Base-by-base conservation (phyloP, 2,113 vertebrate species). In the Leucosticte australis region DNA sequence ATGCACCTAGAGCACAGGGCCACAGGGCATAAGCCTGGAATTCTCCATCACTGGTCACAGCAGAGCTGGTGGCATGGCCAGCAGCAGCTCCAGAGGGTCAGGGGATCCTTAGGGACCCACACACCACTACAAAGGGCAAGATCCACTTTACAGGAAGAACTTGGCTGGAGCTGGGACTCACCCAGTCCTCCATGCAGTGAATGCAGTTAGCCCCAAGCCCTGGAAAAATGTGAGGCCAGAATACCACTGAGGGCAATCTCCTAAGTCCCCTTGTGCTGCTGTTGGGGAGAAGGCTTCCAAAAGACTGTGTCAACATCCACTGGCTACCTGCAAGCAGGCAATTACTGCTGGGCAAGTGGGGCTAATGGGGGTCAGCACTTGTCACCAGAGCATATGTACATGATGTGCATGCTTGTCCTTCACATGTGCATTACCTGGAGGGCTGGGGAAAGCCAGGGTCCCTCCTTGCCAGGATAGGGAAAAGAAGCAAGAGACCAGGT, bases 341-440 rank as follows among this genome's bases (percentile, higher is more conserved):
- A 10, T 33, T 47, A 19, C 56, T 91, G 27, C 73, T 59, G n/a
- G 47, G 63, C 31, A 74, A 64, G 4, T 33, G 28, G 52, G 15
- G n/a, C 35, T 53, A 20, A 7, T 2, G 39, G 14, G 7, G 11
- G 10, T 27, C 52, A 63, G 33, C 33, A 16, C 18, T 24, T 57
- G 22, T 35, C n/a, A 2, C 44, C 39, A 63, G 49, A 68, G 23
- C 18, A 35, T 7, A 1, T 5, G 24, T 13, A 39, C 21, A 28
- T 11, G 27, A 27, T 0, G 0, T 16, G 8, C 23, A 19, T 5
- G 5, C 46, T 53, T 39, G 50, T 46, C 50, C 42, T 91, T 75
- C 52, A 9, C 1, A 4, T 1, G 1, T 44, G 37, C 26, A 2
- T 18, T 41, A 33, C 46, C 8, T 4, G 31, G 17, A 41, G 22